Conservation (phyloP, 1,140 invertebrate genomes). For the Papilio polyxenes region DNA sequence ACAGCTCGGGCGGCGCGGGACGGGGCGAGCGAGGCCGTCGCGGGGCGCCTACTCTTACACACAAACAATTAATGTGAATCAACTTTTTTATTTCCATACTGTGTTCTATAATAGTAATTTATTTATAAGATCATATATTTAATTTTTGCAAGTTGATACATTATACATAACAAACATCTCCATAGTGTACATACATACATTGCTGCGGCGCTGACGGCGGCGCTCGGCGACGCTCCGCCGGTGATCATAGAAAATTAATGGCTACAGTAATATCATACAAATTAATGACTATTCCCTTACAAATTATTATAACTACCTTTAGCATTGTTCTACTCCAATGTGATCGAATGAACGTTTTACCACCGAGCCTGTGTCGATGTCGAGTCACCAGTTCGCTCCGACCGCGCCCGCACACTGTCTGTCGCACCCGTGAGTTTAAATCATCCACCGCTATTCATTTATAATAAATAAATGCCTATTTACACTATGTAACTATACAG, state of each 20-base stretch:
- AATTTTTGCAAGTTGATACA: conserved; percentile 81
- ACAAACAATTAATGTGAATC: conserved; percentile 76
- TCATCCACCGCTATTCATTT: conserved; percentile 78
- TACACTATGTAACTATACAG: conserved; percentile 81
- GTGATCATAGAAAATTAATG: conserved; percentile 79
- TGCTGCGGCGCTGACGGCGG: conserved; percentile 56
- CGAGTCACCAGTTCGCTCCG: conserved; percentile 63
- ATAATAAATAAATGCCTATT: conserved; percentile 81
- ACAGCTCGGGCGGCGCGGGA: conserved; percentile 48
- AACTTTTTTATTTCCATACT: conserved; percentile 80
- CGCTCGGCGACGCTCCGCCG: conserved; percentile 63
- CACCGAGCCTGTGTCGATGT: conserved; percentile 60
- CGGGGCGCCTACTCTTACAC: conserved; percentile 58
- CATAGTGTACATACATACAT: conserved; percentile 78
- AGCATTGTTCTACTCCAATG: conserved; percentile 79
- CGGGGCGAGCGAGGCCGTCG: conserved; percentile 42
- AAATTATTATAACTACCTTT: conserved; percentile 78
- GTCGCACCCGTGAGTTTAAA: conserved; percentile 76
- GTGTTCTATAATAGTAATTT: conserved; percentile 80
- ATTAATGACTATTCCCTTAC: conserved; percentile 81
- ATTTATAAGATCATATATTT: conserved; percentile 79
- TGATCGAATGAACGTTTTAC: conserved; percentile 67
- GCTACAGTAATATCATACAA: conserved; percentile 81
- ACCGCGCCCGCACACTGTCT: conserved; percentile 60
- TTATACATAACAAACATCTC: conserved; percentile 80